Base-by-base conservation (phyloP, 2,797 vertebrate genomes). In the Scomberomorus guttatus region DNA sequence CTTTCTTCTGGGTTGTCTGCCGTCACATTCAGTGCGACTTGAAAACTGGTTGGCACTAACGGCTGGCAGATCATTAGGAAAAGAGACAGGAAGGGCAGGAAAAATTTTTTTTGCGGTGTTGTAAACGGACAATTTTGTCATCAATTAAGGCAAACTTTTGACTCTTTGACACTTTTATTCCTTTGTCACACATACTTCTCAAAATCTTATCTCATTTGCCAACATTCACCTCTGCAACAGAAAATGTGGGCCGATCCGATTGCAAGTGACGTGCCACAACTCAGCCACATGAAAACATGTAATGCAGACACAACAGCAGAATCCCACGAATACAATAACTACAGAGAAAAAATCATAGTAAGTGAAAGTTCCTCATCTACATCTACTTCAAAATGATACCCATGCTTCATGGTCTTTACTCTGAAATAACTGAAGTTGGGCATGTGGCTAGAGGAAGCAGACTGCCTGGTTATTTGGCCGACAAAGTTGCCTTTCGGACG, bases 91-190 rank as follows among this genome's bases (percentile, higher is more conserved):
- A 46, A 72, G 50, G 44, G 54, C 66, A 79, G 65, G 18, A 62
- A 39, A 12, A n/a, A 32, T 32, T 32, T 34, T 46, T 72, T 66
- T 72, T 44, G 44, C 57, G 34, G 62, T 29, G 6, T 52, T 46
- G 11, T 42, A 75, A 71, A 72, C 0, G 7, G 46, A 61, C 48
- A 75, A 60, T 69, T 77, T 78, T 80, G 75, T 82, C 72, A 78
- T 77, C 80, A 88, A 86, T 89, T 87, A 87, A 58, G 44, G 54
- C 46, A 81, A 90, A 82, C 27, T 62, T 66, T 78, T 71, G 34
- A 81, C 51, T 61, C 37, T 52, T 17, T n/a, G n/a, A n/a, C 11
- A 72, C 37, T 63, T 74, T 66, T 60, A 54, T 48, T 69, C 58
- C 4, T 65, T 74, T 79, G n/a, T 78, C 76, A 64, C 15, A 18